These are phyloP conservation scores for Pogonocichla stellata DNA, from an alignment of 2,113 vertebrate species.

Conservation along the genomic window DNA sequence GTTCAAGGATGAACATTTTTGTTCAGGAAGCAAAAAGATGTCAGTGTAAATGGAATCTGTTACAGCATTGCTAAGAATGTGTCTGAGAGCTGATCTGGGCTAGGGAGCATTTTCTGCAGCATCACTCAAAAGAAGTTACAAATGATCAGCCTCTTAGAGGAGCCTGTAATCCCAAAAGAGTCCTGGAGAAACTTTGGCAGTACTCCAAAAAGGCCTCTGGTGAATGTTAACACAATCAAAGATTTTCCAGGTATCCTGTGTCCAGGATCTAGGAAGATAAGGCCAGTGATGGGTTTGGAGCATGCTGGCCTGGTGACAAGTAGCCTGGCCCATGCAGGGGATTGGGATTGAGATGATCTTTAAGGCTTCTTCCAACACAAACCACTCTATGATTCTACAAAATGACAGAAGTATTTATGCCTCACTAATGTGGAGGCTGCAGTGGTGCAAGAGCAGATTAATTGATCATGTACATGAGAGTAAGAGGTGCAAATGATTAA, in stretches of 20 bases:
- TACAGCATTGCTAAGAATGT: not conserved
- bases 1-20: not conserved
- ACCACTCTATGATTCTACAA: too few species aligned
- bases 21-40: not conserved
- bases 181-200: not conserved
- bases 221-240: not conserved
- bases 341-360: too few species aligned
- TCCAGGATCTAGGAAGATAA: too few species aligned
- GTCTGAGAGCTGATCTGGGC: not conserved
- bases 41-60: not conserved
- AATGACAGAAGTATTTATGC: too few species aligned
- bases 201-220: not conserved
- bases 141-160: not conserved
- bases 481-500: too few species aligned
- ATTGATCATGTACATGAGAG: too few species aligned
- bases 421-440: too few species aligned
- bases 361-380: not conserved
- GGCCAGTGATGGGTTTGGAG: too few species aligned
- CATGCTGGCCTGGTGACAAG: too few species aligned
- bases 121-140: not conserved
- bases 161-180: not conserved
- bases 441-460: too few species aligned
- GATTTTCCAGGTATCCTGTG: too few species aligned
- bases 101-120: not conserved
- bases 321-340: too few species aligned